Conservation (phyloP, 1,140 invertebrate genomes). For the Saxidomus purpurata region DNA sequence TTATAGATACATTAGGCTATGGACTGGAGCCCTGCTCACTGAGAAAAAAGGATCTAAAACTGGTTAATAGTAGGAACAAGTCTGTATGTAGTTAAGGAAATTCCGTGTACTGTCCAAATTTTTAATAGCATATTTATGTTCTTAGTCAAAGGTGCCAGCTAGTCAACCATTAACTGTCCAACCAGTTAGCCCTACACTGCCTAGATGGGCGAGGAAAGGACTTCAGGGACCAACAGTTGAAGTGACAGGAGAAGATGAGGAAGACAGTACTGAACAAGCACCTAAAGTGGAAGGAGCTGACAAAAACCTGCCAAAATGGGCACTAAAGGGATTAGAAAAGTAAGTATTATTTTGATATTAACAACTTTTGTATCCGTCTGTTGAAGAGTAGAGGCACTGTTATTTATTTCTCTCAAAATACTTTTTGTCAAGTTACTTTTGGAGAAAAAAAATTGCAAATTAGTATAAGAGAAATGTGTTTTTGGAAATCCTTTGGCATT, state of each 20-base stretch:
- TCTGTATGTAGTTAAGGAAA: no score
- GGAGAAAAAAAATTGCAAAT: no score
- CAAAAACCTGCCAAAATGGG: conserved; percentile 69
- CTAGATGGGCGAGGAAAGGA: conserved; percentile 65
- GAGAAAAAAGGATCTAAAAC: no score
- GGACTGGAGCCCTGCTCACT: no score
- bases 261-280: conserved; percentile 35
- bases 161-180: background rate
- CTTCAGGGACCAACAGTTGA: conserved; percentile 44
- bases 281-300: conserved; percentile 39
- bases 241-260: conserved; percentile 13
- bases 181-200: conserved; percentile 31
- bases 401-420: no score
- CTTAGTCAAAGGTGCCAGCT: background rate
- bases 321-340: conserved; percentile 64
- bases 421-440: no score
- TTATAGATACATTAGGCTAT: no score
- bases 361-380: background rate
- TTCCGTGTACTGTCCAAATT: no score
- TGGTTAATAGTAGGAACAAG: no score
- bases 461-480: no score
- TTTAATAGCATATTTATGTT: background rate
- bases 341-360: background rate
- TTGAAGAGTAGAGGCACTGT: no score
- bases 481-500: no score